Evolutionary conservation across 2,888 invertebrate species (phyloP).

Genomic region (Volucella zonaria): DNA sequence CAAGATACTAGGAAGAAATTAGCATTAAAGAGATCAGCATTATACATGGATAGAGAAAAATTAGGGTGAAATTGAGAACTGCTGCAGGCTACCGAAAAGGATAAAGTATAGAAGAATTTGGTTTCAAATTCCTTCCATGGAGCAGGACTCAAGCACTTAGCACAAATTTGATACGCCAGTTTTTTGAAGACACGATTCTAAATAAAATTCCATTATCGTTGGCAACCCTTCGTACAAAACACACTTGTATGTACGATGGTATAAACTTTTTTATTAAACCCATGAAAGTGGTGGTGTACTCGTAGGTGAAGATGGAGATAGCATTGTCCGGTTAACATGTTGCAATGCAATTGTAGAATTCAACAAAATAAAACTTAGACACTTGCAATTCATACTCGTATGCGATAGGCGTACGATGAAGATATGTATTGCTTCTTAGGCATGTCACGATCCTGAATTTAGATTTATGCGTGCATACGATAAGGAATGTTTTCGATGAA

Average conservation of each 20-base stretch:
- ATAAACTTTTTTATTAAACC: not conserved
- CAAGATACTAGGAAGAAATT: slow-evolving; percentile 18
- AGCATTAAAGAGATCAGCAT: slow-evolving; percentile 55
- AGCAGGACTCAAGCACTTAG: slow-evolving; percentile 46
- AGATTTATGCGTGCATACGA: slow-evolving; percentile 69
- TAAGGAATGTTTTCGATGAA: slow-evolving; percentile 41
- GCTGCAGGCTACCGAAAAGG: slow-evolving; percentile 42
- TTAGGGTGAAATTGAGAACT: slow-evolving; percentile 70
- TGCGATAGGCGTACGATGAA: slow-evolving; percentile 16
- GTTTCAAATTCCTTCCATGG: slow-evolving; percentile 46
- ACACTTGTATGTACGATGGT: not conserved
- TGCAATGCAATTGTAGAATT: slow-evolving; percentile 45
- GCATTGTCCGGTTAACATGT: slow-evolving; percentile 59
- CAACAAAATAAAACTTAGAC: slow-evolving; percentile 15
- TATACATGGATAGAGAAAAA: slow-evolving; percentile 41
- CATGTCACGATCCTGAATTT: slow-evolving; percentile 57
- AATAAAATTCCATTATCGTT: slow-evolving; percentile 30
- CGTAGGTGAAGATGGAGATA: slow-evolving; percentile 3
- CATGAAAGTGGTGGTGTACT: not conserved
- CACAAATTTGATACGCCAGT: slow-evolving; percentile 45
- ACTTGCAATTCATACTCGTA: slow-evolving; percentile 4
- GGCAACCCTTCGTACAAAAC: slow-evolving; percentile 31
- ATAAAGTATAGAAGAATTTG: slow-evolving; percentile 18
- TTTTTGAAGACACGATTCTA: slow-evolving; percentile 26
- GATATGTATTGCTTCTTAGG: slow-evolving; percentile 14